Evolutionary conservation across 1,140 invertebrate species (phyloP).

Genomic region (Ceratina japonica): DNA sequence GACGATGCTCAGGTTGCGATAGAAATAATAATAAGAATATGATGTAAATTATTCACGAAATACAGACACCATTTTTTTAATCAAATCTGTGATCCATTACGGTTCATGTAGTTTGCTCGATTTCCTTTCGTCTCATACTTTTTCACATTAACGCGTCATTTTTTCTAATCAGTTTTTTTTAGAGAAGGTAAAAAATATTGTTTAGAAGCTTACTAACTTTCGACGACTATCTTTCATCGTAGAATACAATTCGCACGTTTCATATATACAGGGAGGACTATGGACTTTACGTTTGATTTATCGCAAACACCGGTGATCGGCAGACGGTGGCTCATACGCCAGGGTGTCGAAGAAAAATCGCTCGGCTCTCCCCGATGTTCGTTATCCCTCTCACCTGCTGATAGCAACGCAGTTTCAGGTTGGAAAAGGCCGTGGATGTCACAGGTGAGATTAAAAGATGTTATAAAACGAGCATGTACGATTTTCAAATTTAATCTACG

Average conservation of each 20-base stretch:
- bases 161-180: background rate
- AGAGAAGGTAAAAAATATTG: conserved; percentile 6
- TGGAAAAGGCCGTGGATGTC: conserved; percentile 96
- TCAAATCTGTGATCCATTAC: conserved; percentile 8
- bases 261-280: conserved; percentile 89
- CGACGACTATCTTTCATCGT: conserved; percentile 13
- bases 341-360: conserved; percentile 73
- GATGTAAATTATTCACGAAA: conserved; percentile 59
- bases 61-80: conserved; percentile 65
- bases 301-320: conserved; percentile 96
- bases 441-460: conserved; percentile 79
- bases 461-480: background rate
- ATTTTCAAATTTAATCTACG: conserved; percentile 16
- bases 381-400: conserved; percentile 88
- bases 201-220: background rate
- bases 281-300: conserved; percentile 98
- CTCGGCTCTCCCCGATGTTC: conserved; percentile 85
- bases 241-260: conserved; percentile 62
- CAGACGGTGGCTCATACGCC: conserved; percentile 82
- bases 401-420: conserved; percentile 86
- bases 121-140: background rate
- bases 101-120: conserved; percentile 4
- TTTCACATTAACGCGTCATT: background rate
- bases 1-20: conserved; percentile 72
- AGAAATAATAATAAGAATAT: conserved; percentile 73